phyloP scores from a whole-genome alignment of 2,888 invertebrate species.

The Xestia xanthographa region DNA sequence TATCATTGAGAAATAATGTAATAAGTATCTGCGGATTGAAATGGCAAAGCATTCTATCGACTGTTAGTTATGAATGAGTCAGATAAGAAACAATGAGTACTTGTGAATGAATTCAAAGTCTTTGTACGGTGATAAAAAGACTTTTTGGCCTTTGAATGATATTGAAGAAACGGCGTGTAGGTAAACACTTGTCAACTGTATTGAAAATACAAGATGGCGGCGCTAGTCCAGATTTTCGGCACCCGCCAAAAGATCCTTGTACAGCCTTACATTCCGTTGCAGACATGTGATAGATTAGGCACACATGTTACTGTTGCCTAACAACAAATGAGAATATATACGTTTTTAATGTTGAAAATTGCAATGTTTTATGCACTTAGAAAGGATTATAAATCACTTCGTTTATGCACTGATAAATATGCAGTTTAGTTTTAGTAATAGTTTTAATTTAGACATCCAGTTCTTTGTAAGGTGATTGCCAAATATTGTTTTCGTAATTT shows the following conservation, averaged over 20 bases:
- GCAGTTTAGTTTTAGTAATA: slow-evolving; percentile 34
- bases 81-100: slow-evolving; percentile 1
- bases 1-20: slow-evolving; percentile 17
- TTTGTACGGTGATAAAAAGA: not conserved
- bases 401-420: slow-evolving; percentile 49
- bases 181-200: not conserved
- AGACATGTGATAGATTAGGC: not conserved
- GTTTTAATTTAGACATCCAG: slow-evolving; percentile 24
- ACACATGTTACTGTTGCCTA: not conserved
- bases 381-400: slow-evolving; percentile 30
- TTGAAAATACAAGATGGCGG: not conserved
- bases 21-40: slow-evolving; percentile 16
- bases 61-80: slow-evolving; percentile 36
- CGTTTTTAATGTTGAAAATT: slow-evolving; percentile 24
- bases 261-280: not conserved
- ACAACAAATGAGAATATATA: slow-evolving; percentile 11
- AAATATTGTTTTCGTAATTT: not conserved
- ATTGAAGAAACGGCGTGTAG: not conserved
- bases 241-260: too few relatives aligned
- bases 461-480: slow-evolving; percentile 16
- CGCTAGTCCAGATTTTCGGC: not conserved
- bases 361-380: slow-evolving; percentile 12
- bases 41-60: slow-evolving; percentile 24
- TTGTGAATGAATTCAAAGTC: slow-evolving; percentile 21
- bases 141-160: not conserved